Base-by-base conservation (phyloP, 1,140 invertebrate genomes). In the Spodoptera litura region DNA sequence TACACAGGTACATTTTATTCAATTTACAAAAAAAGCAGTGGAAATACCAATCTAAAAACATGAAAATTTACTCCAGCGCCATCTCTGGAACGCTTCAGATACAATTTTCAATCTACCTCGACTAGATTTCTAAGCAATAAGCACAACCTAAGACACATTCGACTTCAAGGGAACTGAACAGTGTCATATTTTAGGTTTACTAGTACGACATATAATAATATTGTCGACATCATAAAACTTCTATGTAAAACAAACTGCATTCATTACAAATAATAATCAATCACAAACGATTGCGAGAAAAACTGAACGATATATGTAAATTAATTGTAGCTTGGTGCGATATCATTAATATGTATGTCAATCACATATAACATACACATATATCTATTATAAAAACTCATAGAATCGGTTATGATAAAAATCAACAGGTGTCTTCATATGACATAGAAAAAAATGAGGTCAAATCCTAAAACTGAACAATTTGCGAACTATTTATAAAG, bases 381-480 rank as follows among this genome's bases (percentile, higher is more conserved):
- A 56, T 20, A 25, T 5, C 20, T 0, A 20, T 20, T 20, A 20
- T 20, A 20, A 20, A 25, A 62, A 20, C 51, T 15, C 31, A 59
- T 73, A 59, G 71, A 61, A 59, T 49, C 20, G 4, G 58, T 53
- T 64, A 62, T 64, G 73, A 53, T 64, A 75, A 25, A 74, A 52
- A n/a, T n/a, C 76, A 78, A 78, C 76, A 78, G 76, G 76, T 78
- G 76, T 64, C 52, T 15, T 70, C 64, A 75, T 75, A 62, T 35
- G 73, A 53, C 73, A 75, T 75, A 75, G 27, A 62, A 53, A 62
- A 38, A 71, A 31, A 44, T 44, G 4, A 55, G 20, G n/a, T 15
- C 12, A 8, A 38, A 27, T 52, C 62, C 25, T 52, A 31, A 51
- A 53, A 51, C 15, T 52, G 15, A 35, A 52, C 25, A 15, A 20